phyloP scores from a whole-genome alignment of 2,113 vertebrate species.

The Oxygymnocypris stewartii region DNA sequence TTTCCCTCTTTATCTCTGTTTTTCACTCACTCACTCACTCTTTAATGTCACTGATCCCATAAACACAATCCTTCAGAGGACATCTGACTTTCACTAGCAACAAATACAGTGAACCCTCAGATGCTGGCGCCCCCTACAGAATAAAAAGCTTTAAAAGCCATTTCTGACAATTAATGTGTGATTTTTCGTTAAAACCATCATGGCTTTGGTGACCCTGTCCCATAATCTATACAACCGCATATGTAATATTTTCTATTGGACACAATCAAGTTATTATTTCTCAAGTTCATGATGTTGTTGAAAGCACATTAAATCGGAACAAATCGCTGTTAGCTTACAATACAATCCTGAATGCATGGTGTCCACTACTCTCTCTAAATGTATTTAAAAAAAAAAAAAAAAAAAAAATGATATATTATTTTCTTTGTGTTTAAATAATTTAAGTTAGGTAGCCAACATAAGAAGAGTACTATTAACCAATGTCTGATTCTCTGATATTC shows the following conservation, averaged over 20 bases:
- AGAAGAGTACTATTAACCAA: neutral
- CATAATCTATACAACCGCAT: neutral
- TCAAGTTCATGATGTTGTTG: neutral
- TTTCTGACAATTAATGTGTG: neutral
- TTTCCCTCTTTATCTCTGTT: conserved; percentile 11
- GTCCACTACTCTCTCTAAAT: neutral
- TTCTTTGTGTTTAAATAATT: neutral
- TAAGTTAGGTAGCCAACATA: neutral
- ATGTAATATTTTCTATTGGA: no score
- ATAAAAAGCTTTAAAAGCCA: no score
- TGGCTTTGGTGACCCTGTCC: neutral
- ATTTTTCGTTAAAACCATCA: neutral
- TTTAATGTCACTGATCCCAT: neutral
- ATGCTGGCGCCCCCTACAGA: neutral
- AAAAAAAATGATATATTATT: no score
- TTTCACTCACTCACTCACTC: neutral
- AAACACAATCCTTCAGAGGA: conserved; percentile 19
- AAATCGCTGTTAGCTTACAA: no score
- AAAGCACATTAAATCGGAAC: neutral
- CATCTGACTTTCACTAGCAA: neutral
- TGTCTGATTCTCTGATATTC: neutral
- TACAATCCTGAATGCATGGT: neutral
- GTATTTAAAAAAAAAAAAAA: no score
- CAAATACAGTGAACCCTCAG: neutral
- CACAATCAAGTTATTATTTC: neutral